Conservation (phyloP, 2,113 vertebrate species). For the Morphnarchus princeps region DNA sequence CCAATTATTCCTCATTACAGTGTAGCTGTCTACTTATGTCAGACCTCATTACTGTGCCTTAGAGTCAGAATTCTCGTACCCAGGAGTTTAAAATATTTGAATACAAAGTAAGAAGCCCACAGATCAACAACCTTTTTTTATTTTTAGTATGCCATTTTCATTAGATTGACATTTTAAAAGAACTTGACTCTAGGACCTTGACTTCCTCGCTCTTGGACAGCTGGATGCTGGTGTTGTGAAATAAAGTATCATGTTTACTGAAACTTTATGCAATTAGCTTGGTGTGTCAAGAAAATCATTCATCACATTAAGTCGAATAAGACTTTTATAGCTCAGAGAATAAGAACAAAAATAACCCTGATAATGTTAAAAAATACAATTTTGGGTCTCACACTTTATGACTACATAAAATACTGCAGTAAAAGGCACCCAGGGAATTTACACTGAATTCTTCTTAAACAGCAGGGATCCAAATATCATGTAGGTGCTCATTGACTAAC, state of each 20-base stretch:
- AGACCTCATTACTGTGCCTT: slow-evolving; percentile 24
- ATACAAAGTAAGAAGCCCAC: slow-evolving; percentile 11
- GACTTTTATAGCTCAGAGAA: not conserved
- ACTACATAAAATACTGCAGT: not conserved
- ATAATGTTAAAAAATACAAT: not conserved
- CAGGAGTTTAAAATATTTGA: slow-evolving; percentile 32
- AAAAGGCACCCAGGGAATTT: not conserved
- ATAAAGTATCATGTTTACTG: not conserved
- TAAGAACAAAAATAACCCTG: not conserved
- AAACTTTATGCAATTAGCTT: not conserved
- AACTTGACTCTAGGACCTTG: not conserved
- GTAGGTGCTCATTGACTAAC: not conserved
- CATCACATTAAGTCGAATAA: not conserved
- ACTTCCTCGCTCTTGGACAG: not conserved
- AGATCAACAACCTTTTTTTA: slow-evolving; percentile 25
- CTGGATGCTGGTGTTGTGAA: not conserved
- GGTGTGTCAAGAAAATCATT: not conserved
- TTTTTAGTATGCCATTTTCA: slow-evolving; percentile 16
- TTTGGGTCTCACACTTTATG: not conserved
- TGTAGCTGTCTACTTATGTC: slow-evolving; percentile 31
- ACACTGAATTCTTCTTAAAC: not conserved
- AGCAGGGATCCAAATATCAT: not conserved
- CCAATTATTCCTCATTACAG: slow-evolving; percentile 54
- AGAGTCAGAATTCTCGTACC: not conserved
- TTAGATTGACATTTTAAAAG: slow-evolving; percentile 24